Conservation (phyloP, 2,888 invertebrate genomes). For the Phaonia tiefii region DNA sequence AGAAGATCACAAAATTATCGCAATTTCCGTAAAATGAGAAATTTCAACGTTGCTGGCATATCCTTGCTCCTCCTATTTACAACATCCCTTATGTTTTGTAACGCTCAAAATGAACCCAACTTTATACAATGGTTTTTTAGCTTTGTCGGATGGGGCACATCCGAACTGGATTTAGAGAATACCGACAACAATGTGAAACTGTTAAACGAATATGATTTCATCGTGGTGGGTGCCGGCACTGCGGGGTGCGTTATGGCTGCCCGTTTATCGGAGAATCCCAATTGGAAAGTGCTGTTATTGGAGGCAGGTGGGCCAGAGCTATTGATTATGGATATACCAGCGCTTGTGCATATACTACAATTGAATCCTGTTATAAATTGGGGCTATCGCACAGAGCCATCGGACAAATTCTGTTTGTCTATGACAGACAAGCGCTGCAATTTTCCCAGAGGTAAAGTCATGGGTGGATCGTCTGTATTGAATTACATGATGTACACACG, state of each 20-base stretch:
- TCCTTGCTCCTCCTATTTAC: no score
- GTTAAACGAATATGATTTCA: conserved; percentile 85
- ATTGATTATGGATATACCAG: conserved; percentile 87
- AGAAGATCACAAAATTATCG: no score
- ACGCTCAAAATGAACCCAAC: no score
- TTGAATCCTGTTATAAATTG: conserved; percentile 86
- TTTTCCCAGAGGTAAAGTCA: conserved; percentile 90
- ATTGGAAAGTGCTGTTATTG: conserved; percentile 85
- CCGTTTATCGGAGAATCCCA: conserved; percentile 85
- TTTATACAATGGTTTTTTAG: no score
- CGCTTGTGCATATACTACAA: conserved; percentile 86
- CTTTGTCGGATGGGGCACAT: no score
- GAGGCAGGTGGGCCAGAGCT: conserved; percentile 87
- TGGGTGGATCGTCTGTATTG: conserved; percentile 90
- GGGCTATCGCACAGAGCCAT: conserved; percentile 90
- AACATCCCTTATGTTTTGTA: no score
- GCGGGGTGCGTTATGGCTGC: conserved; percentile 89
- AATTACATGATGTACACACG: conserved; percentile 91
- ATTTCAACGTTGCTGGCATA: no score
- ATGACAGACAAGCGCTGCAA: conserved; percentile 87
- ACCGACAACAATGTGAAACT: conserved; percentile 70
- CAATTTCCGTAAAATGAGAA: no score
- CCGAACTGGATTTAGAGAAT: conserved; percentile 72
- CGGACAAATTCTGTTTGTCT: conserved; percentile 86
- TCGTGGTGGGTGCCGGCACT: conserved; percentile 90